Conservation (phyloP, 2,797 vertebrate genomes). For the Gymnoscopelus braueri region DNA sequence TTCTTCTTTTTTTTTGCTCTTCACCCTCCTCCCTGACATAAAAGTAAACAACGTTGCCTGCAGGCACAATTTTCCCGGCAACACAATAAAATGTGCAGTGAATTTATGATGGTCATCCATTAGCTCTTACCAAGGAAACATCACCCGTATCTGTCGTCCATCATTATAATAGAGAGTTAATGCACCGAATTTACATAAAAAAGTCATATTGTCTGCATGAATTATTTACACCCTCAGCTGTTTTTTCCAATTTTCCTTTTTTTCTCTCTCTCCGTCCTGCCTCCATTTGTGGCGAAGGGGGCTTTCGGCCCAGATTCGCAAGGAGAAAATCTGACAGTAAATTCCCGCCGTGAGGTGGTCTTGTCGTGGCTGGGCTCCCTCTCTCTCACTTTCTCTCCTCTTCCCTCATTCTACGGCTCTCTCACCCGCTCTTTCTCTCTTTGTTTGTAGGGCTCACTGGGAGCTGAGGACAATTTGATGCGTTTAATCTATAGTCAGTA, state of each 20-base stretch:
- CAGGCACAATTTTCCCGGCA: slow-evolving; percentile 99
- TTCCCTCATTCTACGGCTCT: background rate
- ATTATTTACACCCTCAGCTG: slow-evolving; percentile 99
- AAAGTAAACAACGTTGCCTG: slow-evolving; percentile 99
- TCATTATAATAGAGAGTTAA: slow-evolving; percentile 99
- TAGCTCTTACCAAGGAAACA: slow-evolving; percentile 99
- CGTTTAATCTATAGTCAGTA: slow-evolving; percentile 47
- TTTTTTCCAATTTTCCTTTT: slow-evolving; percentile 87
- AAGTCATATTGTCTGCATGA: slow-evolving; percentile 99
- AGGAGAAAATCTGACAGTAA: slow-evolving; percentile 95
- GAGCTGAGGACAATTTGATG: slow-evolving; percentile 35
- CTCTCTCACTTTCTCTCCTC: slow-evolving; percentile 33
- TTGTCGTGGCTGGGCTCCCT: slow-evolving; percentile 54
- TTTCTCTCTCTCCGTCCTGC: slow-evolving; percentile 51
- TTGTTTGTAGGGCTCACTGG: slow-evolving; percentile 47
- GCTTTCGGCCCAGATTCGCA: slow-evolving; percentile 92
- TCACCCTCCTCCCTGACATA: slow-evolving; percentile 87
- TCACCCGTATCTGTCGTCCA: slow-evolving; percentile 99
- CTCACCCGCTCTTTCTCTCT: slow-evolving; percentile 34
- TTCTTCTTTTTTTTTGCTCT: slow-evolving; percentile 74
- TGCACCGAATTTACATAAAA: slow-evolving; percentile 99
- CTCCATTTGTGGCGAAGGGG: slow-evolving; percentile 75
- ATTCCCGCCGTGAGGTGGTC: slow-evolving; percentile 90
- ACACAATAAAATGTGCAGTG: slow-evolving; percentile 99
- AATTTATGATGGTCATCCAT: slow-evolving; percentile 99